Evolutionary conservation across 1,140 invertebrate species (phyloP).

Genomic region (Nilaparvata lugens): DNA sequence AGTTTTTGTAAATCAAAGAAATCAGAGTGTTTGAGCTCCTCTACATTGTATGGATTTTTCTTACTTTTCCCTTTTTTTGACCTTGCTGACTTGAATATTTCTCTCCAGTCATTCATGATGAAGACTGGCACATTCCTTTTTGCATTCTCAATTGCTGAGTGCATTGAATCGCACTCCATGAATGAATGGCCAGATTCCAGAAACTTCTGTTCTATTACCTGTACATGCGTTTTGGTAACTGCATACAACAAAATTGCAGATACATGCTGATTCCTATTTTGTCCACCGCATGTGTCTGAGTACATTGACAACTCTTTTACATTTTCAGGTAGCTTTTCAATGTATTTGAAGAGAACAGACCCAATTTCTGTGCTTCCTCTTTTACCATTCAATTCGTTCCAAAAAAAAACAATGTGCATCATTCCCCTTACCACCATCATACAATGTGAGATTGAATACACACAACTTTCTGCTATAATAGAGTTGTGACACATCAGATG

Average conservation of each 20-base stretch:
- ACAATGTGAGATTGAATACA: conserved; percentile 26
- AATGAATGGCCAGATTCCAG: neutral
- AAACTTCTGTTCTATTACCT: conserved; percentile 4
- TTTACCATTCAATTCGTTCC: conserved; percentile 25
- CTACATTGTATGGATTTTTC: neutral
- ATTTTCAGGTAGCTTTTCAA: conserved; percentile 13
- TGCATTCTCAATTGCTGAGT: too few species aligned
- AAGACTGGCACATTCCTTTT: neutral
- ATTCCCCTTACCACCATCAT: conserved; percentile 19
- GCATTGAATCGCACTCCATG: neutral
- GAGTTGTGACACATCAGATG: conserved; percentile 17
- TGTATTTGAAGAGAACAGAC: conserved; percentile 13
- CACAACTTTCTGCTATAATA: conserved; percentile 26
- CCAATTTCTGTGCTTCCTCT: conserved; percentile 19
- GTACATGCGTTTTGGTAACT: conserved; percentile 10
- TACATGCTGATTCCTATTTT: conserved; percentile 31
- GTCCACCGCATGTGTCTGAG: conserved; percentile 33
- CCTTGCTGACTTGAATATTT: neutral
- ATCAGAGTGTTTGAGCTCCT: too few species aligned
- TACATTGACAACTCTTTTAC: conserved; percentile 17
- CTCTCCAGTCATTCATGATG: neutral
- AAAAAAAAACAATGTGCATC: conserved; percentile 16
- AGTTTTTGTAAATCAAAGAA: too few species aligned
- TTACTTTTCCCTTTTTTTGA: neutral
- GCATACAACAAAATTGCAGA: conserved; percentile 17